Evolutionary conservation across 2,113 vertebrate genomes (phyloP).

Genomic region (Microcebus jonahi): DNA sequence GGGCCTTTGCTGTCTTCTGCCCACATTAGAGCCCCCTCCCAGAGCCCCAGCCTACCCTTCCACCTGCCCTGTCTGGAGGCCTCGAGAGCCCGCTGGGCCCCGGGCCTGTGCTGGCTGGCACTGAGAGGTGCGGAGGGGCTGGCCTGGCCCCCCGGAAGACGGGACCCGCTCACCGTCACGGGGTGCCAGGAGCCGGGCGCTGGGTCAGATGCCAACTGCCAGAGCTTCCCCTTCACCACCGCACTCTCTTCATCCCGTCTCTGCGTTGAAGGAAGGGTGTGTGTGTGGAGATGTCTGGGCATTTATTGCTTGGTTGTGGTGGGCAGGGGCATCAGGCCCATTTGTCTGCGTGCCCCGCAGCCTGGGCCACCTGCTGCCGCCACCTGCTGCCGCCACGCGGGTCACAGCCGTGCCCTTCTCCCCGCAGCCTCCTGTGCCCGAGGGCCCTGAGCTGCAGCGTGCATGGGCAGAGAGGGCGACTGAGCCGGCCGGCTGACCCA

Average conservation of each 20-base stretch:
- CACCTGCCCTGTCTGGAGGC: background rate
- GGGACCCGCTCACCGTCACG: too few species aligned
- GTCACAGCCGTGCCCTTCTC: background rate
- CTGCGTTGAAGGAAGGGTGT: background rate
- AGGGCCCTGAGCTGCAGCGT: background rate
- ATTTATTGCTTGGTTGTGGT: background rate
- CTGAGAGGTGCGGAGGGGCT: background rate
- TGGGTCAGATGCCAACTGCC: background rate
- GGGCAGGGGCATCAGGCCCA: background rate
- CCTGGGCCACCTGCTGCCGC: rapidly evolving
- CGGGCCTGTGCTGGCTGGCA: background rate
- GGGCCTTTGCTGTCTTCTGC: background rate
- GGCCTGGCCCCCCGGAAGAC: background rate
- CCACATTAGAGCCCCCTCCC: too few species aligned
- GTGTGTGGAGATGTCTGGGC: background rate
- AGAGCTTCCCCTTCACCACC: background rate
- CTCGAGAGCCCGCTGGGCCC: background rate
- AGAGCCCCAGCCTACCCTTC: background rate
- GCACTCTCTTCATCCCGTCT: background rate
- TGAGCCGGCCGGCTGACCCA: background rate
- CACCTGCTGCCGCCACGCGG: rapidly evolving
- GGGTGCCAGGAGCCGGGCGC: background rate
- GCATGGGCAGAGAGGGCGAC: background rate
- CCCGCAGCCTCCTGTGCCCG: constrained; percentile 50
- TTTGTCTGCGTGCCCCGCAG: too few species aligned